phyloP scores from a whole-genome alignment of 2,113 vertebrate species.

The Eretmochelys imbricata region DNA sequence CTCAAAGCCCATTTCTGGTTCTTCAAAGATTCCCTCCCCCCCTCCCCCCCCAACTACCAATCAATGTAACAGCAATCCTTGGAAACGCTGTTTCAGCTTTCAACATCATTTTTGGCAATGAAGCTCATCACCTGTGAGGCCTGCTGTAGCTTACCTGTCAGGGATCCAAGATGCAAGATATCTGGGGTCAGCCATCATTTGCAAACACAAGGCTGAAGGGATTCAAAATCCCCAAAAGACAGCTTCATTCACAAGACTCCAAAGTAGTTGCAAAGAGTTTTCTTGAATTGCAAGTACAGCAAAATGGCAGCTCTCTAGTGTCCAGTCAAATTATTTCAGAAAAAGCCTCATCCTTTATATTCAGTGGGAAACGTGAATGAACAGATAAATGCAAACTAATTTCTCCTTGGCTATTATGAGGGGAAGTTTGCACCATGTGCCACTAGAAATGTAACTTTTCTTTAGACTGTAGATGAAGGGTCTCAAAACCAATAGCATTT shows the following conservation, averaged over 20 bases:
- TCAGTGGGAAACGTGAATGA: not conserved
- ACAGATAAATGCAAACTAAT: not conserved
- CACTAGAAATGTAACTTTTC: not conserved
- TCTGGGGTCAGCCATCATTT: not conserved
- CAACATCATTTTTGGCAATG: not conserved
- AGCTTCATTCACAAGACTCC: not conserved
- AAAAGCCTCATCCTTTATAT: not conserved
- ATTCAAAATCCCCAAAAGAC: not conserved
- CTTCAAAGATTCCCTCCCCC: not conserved
- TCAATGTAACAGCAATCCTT: not conserved
- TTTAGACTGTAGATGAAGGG: not conserved
- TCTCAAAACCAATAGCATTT: not conserved
- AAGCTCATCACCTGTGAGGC: not conserved
- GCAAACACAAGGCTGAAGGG: not conserved
- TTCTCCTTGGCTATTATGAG: not conserved
- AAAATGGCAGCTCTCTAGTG: not conserved
- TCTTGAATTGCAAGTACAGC: not conserved
- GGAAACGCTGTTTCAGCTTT: not conserved
- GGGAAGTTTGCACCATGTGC: not conserved
- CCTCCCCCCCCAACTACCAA: not conserved
- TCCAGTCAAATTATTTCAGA: not conserved
- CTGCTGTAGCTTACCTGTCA: not conserved
- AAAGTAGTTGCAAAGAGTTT: not conserved
- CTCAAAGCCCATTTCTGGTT: not conserved
- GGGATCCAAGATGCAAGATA: accelerated